Conservation (phyloP, 2,797 vertebrate species). For the Pteropus rufus region DNA sequence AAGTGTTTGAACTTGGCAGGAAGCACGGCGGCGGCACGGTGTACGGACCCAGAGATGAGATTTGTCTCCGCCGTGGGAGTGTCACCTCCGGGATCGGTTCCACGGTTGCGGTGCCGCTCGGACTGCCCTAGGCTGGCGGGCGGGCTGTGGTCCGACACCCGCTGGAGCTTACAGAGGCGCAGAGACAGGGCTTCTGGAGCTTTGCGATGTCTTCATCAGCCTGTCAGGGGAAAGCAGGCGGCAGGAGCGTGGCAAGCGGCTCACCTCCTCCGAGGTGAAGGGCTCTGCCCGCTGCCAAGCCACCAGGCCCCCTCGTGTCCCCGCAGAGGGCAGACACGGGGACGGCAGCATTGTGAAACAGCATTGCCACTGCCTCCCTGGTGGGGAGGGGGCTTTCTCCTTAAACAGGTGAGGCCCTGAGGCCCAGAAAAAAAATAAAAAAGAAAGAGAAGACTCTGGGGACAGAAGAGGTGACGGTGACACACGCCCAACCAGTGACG, state of each 20-base stretch:
- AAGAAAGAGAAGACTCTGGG: too few relatives aligned
- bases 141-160: conserved; percentile 63
- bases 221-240: conserved; percentile 70
- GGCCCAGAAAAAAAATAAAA: not conserved
- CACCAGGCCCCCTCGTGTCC: accelerated
- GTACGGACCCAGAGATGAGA: conserved; percentile 67
- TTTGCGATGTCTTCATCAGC: conserved; percentile 78
- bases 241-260: not conserved
- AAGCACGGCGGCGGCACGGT: conserved; percentile 47
- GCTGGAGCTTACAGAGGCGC: conserved; percentile 78
- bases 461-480: not conserved
- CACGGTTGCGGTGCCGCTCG: conserved; percentile 68
- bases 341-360: not conserved
- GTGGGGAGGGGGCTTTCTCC: not conserved
- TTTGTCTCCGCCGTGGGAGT: conserved; percentile 68
- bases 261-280: not conserved
- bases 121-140: conserved; percentile 65
- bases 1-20: conserved; percentile 49
- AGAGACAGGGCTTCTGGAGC: conserved; percentile 75
- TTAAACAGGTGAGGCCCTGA: not conserved
- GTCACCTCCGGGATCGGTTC: conserved; percentile 73
- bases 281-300: not conserved
- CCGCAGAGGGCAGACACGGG: not conserved
- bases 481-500: too few relatives aligned
- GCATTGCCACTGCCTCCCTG: not conserved